These are phyloP conservation scores for Redunca redunca DNA, from an alignment of 2,113 vertebrate genomes.

Conservation along the genomic window DNA sequence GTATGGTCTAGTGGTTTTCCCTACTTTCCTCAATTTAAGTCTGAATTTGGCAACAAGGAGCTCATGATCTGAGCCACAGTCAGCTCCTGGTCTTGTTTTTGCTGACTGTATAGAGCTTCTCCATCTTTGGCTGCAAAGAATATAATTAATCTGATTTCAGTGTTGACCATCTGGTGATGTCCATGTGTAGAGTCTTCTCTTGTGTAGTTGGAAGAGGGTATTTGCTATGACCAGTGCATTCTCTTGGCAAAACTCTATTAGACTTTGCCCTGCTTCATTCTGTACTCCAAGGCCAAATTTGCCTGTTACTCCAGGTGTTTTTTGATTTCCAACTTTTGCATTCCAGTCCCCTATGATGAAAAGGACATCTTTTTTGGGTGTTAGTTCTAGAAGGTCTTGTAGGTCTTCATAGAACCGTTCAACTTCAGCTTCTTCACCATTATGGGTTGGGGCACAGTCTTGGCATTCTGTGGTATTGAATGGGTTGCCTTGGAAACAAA, in stretches of 20 bases:
- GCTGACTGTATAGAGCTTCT: neutral
- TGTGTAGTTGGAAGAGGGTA: neutral
- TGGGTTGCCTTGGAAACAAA: neutral
- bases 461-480: neutral
- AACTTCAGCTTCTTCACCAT: neutral
- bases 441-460: neutral
- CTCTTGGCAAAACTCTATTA: neutral
- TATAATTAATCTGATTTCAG: fast-evolving
- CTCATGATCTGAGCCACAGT: neutral
- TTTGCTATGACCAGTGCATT: neutral
- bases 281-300: neutral
- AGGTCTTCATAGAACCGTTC: neutral
- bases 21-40: neutral
- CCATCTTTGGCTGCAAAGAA: neutral
- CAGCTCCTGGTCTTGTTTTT: neutral
- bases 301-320: neutral
- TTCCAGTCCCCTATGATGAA: neutral
- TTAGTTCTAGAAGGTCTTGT: neutral
- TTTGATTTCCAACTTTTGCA: neutral
- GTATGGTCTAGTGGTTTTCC: neutral
- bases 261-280: neutral
- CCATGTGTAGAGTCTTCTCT: neutral
- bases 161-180: neutral
- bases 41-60: neutral
- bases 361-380: neutral